Conservation (phyloP, 1,140 invertebrate genomes). For the Notospermus geniculatus region DNA sequence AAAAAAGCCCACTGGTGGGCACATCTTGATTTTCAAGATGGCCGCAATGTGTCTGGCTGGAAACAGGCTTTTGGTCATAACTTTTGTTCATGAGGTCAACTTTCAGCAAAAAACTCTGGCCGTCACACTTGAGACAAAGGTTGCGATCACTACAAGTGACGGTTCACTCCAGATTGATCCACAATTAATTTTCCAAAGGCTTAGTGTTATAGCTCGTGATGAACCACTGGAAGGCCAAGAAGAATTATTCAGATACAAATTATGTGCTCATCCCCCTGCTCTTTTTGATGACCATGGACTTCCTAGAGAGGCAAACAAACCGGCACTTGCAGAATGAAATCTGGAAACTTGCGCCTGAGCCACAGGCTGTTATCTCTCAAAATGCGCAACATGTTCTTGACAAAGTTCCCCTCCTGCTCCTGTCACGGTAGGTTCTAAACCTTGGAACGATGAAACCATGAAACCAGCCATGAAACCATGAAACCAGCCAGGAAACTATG, state of each 20-base stretch:
- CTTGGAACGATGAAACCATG: too few species aligned
- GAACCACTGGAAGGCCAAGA: neutral
- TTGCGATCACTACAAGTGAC: conserved; percentile 6
- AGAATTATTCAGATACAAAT: conserved; percentile 23
- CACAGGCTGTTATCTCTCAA: neutral
- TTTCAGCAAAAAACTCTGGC: conserved; percentile 20
- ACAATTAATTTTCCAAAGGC: conserved; percentile 28
- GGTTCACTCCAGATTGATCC: conserved; percentile 19
- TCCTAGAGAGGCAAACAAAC: conserved; percentile 19
- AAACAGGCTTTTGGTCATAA: too few species aligned
- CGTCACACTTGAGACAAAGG: conserved; percentile 16
- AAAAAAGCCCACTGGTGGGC: too few species aligned
- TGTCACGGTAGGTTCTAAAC: too few species aligned
- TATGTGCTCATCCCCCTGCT: conserved; percentile 18
- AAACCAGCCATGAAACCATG: too few species aligned
- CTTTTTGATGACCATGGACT: conserved; percentile 26
- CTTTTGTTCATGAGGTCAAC: conserved; percentile 12
- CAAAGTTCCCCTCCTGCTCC: conserved; percentile 22
- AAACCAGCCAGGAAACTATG: too few species aligned
- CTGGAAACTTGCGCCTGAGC: conserved; percentile 12
- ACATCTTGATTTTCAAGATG: too few species aligned
- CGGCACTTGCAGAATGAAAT: conserved; percentile 24
- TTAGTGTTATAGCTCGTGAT: conserved; percentile 15
- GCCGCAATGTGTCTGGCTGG: too few species aligned
- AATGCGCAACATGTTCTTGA: conserved; percentile 22